A percentile compares a stretch with the other conserved stretches of the same genome.
These are phyloP conservation scores for Bembecia ichneumoniformis DNA, from an alignment of 2,888 invertebrate species.

Conservation along the genomic window DNA sequence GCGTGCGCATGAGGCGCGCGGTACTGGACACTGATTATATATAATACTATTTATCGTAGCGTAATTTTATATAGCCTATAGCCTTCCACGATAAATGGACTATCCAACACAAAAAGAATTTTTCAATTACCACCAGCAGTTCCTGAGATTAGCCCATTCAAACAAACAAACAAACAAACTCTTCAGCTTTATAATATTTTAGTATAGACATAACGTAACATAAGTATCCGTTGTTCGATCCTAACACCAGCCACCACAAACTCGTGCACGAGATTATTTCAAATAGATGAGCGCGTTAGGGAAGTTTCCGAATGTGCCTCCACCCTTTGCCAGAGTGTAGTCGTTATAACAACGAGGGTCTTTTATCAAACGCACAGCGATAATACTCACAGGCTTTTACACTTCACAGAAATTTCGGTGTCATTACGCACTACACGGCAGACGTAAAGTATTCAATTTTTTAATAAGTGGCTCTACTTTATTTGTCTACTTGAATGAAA, in stretches of 20 bases:
- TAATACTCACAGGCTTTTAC: constrained; percentile 30
- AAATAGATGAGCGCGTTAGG: constrained; percentile 41
- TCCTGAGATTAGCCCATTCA: too few relatives aligned
- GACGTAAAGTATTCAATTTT: not conserved
- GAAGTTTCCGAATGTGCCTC: constrained; percentile 34
- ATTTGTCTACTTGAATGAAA: not conserved
- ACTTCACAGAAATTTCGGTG: constrained; percentile 10
- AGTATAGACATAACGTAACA: too few relatives aligned
- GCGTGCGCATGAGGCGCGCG: too few relatives aligned
- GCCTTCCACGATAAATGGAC: too few relatives aligned
- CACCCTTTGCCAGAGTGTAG: constrained; percentile 27
- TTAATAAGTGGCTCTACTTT: not conserved
- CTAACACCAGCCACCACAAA: constrained; percentile 18
- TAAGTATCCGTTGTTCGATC: too few relatives aligned
- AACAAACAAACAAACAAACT: too few relatives aligned
- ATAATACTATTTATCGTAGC: too few relatives aligned
- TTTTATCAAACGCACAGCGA: constrained; percentile 28
- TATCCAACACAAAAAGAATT: too few relatives aligned
- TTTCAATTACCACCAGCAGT: too few relatives aligned
- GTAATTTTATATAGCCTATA: too few relatives aligned
- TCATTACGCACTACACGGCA: not conserved
- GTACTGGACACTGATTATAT: too few relatives aligned
- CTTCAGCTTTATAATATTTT: too few relatives aligned
- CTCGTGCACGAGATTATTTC: constrained; percentile 37
- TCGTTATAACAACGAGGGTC: constrained; percentile 32